Evolutionary conservation across 2,888 invertebrate genomes (phyloP).

Genomic region (Pyralis farinalis): DNA sequence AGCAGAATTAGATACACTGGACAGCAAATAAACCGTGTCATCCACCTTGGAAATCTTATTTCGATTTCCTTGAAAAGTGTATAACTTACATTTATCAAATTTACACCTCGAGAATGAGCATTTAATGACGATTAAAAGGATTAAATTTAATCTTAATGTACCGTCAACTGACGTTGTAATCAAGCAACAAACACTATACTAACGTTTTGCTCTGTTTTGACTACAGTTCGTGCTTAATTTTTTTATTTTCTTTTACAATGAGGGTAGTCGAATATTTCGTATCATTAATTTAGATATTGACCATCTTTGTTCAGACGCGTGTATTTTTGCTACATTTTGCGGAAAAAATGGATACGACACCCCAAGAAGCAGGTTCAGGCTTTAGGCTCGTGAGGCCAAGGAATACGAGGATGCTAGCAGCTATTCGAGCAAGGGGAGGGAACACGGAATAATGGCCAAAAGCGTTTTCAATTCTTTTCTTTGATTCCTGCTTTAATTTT

Average conservation of each 20-base stretch:
- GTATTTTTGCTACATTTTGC: conserved; percentile 13
- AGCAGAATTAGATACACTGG: too few relatives aligned
- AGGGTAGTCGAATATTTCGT: conserved; percentile 14
- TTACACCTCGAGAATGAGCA: background rate
- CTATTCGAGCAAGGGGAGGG: conserved; percentile 9
- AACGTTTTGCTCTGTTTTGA: too few relatives aligned
- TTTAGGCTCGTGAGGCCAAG: conserved; percentile 5
- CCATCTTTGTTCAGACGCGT: conserved; percentile 11
- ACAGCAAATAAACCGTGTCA: conserved; percentile 10
- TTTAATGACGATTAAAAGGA: too few relatives aligned
- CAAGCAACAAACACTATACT: background rate
- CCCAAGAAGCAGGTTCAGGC: conserved; percentile 14
- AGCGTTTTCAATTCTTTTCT: background rate
- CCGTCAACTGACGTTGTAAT: conserved; percentile 1
- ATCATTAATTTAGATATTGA: conserved; percentile 3
- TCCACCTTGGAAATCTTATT: conserved; percentile 5
- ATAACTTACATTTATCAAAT: conserved; percentile 8
- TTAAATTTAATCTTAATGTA: conserved; percentile 3
- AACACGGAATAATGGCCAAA: conserved; percentile 4
- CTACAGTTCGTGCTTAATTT: conserved; percentile 7
- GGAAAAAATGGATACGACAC: conserved; percentile 12
- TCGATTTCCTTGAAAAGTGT: conserved; percentile 12
- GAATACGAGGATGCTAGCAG: conserved; percentile 10
- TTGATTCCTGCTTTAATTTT: background rate
- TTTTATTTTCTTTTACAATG: conserved; percentile 10